Evolutionary conservation across 1,140 invertebrate species (phyloP), one percentile per base, ranked within the genome.

Genomic region (Lineus longissimus): DNA sequence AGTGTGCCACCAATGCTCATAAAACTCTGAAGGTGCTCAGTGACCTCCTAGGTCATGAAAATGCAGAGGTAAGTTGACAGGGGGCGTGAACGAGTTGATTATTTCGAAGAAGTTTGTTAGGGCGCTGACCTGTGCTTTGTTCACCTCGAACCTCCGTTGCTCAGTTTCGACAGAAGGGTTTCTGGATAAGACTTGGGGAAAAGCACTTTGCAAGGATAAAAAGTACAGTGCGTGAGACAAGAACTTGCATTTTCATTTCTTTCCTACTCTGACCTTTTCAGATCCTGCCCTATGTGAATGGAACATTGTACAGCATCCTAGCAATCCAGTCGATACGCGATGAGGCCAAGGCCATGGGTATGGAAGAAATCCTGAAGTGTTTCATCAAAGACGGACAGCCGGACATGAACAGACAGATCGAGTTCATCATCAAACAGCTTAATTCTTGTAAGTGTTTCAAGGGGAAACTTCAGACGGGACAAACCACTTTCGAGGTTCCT

Each of bases 231-330:
- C n/a, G n/a, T n/a, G n/a, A n/a, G n/a, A n/a, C n/a, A n/a, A n/a
- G n/a, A n/a, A n/a, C n/a, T n/a, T n/a, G n/a, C n/a, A n/a, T n/a
- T n/a, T n/a, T n/a, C n/a, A n/a, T n/a, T n/a, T n/a, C n/a, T n/a
- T n/a, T n/a, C n/a, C n/a, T n/a, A n/a, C n/a, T 36, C 6, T 36
- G 33, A 36, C 63, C 33, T 56, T 70, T 73, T 27, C 67, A 86
- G 85, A 84, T 86, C 51, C 73, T 85, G 19, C 85, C 85, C 0
- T 88, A 87, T 71, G 80, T 87, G 15, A 87, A 86, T 74, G 86
- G 86, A 36, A 81, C 85, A 13, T 72, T 88, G 36, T 87, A 86
- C 72, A 87, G 85, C 74, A 85, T 87, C 62, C 70, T 87, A 25
- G 79, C 77, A 1, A 84, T 86, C 66, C 80, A 81, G 9, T 69